Evolutionary conservation across 2,113 vertebrate genomes (phyloP).

Genomic region (Nipponia nippon): DNA sequence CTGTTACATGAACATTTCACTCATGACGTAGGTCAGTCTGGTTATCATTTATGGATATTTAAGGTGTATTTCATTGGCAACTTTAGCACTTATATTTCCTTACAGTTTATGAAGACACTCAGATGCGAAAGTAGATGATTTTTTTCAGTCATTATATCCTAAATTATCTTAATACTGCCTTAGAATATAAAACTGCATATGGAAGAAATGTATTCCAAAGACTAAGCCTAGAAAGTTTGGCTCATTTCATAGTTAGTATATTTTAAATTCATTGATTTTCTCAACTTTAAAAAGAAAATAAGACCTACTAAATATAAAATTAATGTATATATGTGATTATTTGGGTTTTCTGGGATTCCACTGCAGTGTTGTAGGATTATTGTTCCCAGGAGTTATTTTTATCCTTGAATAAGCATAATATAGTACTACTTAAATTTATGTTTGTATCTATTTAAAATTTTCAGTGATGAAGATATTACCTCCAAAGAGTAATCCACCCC

Average conservation of each 20-base stretch:
- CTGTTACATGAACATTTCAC: not conserved
- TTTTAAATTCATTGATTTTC: not conserved
- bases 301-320: not conserved
- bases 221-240: not conserved
- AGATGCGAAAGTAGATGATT: not conserved
- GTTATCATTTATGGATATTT: not conserved
- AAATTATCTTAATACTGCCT: not conserved
- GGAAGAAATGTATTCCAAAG: not conserved
- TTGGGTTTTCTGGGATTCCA: not conserved
- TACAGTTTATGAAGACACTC: not conserved
- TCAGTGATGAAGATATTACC: not conserved
- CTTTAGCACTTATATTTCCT: not conserved
- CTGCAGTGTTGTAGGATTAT: not conserved
- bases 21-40: not conserved
- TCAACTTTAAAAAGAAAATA: not conserved
- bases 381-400: not conserved
- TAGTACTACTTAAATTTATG: not conserved
- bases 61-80: not conserved
- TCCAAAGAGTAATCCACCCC: not conserved
- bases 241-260: not conserved
- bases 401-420: not conserved
- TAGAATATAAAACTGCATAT: not conserved
- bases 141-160: not conserved
- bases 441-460: not conserved
- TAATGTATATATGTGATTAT: not conserved